Percentiles rank a stretch among this genome's conserved stretches.
phyloP scores from a whole-genome alignment of 1,140 invertebrate genomes.

The Trachymyrmex septentrionalis region DNA sequence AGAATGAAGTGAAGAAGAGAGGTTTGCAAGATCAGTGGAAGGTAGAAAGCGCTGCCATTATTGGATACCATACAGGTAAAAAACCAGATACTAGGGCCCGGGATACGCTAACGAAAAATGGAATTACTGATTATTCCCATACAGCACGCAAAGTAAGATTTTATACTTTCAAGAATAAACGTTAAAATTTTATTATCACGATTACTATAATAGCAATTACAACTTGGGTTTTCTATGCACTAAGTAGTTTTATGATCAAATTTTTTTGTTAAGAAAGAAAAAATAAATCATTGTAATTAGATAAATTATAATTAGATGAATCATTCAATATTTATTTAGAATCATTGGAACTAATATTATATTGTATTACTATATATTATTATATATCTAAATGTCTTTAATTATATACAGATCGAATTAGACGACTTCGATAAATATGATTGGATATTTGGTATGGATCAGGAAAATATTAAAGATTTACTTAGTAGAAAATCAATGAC shows the following conservation, averaged over 20 bases:
- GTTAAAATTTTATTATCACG: background rate
- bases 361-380: background rate
- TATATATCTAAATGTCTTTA: slow-evolving; percentile 13
- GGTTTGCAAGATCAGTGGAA: slow-evolving; percentile 89
- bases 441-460: slow-evolving; percentile 97
- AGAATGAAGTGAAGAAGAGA: slow-evolving; percentile 89
- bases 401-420: slow-evolving; percentile 83
- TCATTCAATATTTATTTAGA: slow-evolving; percentile 4
- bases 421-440: slow-evolving; percentile 93
- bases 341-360: background rate
- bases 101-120: slow-evolving; percentile 90
- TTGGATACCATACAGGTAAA: slow-evolving; percentile 93
- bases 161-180: background rate
- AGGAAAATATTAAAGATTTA: slow-evolving; percentile 92
- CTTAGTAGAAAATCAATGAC: slow-evolving; percentile 88
- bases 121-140: slow-evolving; percentile 91
- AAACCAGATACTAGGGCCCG: slow-evolving; percentile 92
- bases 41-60: slow-evolving; percentile 95
- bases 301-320: background rate
- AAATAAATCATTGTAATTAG: background rate
- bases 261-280: background rate
- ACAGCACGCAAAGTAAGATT: slow-evolving; percentile 90
- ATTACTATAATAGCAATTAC: background rate
- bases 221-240: background rate
- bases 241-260: background rate